phyloP scores from a whole-genome alignment of 1,140 invertebrate genomes.

The Trypoxylus dichotomus region DNA sequence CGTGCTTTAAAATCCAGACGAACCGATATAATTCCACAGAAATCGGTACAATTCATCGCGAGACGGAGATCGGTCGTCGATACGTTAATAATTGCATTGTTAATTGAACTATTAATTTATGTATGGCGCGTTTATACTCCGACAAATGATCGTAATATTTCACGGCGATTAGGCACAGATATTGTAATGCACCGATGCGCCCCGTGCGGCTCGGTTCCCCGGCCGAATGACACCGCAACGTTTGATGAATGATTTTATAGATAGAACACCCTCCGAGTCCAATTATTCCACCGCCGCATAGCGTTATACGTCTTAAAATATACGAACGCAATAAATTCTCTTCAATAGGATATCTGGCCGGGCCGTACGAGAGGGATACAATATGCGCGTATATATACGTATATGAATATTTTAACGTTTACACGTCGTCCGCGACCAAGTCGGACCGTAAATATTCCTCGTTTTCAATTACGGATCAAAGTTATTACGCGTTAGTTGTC shows the following conservation, averaged over 20 bases:
- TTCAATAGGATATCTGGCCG: constrained; percentile 6
- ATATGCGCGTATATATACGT: background rate
- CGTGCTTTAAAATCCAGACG: too few species aligned
- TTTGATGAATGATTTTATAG: constrained; percentile 44
- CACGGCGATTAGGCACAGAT: constrained; percentile 39
- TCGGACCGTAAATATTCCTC: background rate
- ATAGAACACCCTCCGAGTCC: constrained; percentile 42
- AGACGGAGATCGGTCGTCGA: too few species aligned
- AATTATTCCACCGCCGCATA: background rate
- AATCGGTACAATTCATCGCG: too few species aligned
- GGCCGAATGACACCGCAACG: constrained; percentile 25
- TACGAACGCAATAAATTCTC: constrained; percentile 18
- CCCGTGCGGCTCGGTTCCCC: background rate
- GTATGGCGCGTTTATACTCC: constrained; percentile 38
- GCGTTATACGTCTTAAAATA: background rate
- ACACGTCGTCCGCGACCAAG: background rate
- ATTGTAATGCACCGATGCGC: constrained; percentile 29
- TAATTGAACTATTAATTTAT: constrained; percentile 47
- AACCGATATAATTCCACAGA: too few species aligned
- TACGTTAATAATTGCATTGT: constrained; percentile 41
- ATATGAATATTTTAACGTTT: background rate
- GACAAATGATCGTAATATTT: constrained; percentile 45
- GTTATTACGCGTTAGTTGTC: background rate
- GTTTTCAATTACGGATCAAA: background rate
- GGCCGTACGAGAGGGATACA: background rate